Evolutionary conservation across 2,797 vertebrate genomes (phyloP).

Genomic region (Streptopelia turtur): DNA sequence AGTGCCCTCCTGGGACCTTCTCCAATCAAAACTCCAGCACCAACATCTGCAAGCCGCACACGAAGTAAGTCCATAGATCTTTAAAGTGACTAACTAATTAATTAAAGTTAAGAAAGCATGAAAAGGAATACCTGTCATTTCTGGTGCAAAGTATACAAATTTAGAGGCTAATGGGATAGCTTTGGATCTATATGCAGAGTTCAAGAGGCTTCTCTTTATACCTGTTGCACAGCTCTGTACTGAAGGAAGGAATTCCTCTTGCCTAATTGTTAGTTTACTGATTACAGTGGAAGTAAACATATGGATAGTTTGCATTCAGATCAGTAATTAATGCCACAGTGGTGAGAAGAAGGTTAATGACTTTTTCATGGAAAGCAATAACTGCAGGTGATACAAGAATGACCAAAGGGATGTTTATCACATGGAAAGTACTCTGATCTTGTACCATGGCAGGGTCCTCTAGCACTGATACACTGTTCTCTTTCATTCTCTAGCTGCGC

Average conservation of each 20-base stretch:
- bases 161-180: not conserved
- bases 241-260: not conserved
- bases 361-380: not conserved
- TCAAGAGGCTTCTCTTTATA: not conserved
- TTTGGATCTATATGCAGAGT: not conserved
- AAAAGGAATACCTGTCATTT: not conserved
- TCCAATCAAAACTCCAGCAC: constrained; percentile 31
- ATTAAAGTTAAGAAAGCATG: not conserved
- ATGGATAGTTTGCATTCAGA: not conserved
- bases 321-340: not conserved
- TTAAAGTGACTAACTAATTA: not conserved
- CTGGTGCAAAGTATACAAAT: not conserved
- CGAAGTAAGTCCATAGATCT: constrained; percentile 46
- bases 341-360: not conserved
- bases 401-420: not conserved
- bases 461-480: not conserved
- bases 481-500: constrained; percentile 16
- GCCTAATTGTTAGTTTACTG: not conserved
- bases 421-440: not conserved
- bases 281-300: not conserved
- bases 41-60: constrained; percentile 39
- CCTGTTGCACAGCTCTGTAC: not conserved
- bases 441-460: not conserved
- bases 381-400: not conserved
- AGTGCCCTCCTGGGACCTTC: constrained; percentile 29